phyloP scores from a whole-genome alignment of 2,888 invertebrate species.

The Calephelis perditalis region DNA sequence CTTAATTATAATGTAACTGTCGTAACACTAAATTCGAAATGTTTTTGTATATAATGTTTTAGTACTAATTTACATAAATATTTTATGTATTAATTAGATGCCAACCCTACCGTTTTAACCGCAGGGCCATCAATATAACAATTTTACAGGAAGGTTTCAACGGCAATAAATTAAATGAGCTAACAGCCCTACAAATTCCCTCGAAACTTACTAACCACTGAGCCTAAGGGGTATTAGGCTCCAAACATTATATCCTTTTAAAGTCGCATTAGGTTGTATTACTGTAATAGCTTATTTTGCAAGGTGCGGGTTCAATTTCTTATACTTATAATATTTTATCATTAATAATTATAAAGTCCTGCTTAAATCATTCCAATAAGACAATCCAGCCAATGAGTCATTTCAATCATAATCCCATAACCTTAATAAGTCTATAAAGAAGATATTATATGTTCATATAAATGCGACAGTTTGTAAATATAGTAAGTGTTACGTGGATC shows the following conservation, averaged over 20 bases:
- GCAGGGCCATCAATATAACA: conserved; percentile 68
- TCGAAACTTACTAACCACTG: conserved; percentile 21
- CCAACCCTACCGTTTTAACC: conserved; percentile 51
- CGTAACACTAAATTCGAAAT: too few species aligned
- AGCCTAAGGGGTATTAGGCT: conserved; percentile 33
- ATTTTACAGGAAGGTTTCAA: conserved; percentile 71
- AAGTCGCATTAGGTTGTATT: conserved; percentile 29
- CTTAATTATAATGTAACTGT: too few species aligned
- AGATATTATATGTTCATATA: too few species aligned
- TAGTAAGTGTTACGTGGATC: too few species aligned
- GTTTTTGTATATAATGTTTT: too few species aligned
- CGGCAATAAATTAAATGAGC: conserved; percentile 71
- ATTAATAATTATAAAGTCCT: not conserved
- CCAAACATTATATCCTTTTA: conserved; percentile 24
- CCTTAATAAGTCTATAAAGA: too few species aligned
- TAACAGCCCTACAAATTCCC: conserved; percentile 39
- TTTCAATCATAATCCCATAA: too few species aligned
- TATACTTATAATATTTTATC: conserved; percentile 6
- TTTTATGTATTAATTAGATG: conserved; percentile 19
- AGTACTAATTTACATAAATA: too few species aligned
- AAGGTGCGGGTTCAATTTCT: conserved; percentile 17
- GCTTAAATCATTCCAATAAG: not conserved
- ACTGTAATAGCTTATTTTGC: conserved; percentile 29
- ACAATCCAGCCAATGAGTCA: not conserved
- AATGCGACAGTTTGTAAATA: too few species aligned